phyloP scores from a whole-genome alignment of 2,797 vertebrate species.

The Microhierax caerulescens region DNA sequence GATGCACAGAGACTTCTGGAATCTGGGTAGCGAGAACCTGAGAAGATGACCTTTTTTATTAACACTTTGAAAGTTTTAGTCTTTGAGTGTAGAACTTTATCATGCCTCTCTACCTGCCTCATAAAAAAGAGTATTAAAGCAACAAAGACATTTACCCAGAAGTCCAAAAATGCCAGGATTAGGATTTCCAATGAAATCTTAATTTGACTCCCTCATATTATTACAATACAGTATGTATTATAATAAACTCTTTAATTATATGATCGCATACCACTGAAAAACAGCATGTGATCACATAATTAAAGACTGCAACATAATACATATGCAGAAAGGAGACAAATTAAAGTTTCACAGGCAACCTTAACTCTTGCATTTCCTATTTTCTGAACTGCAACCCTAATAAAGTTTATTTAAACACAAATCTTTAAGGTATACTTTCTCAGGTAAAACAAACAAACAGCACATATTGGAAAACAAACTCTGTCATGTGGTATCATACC shows the following conservation, averaged over 20 bases:
- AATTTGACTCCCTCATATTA: conserved; percentile 34
- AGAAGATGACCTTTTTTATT: not conserved
- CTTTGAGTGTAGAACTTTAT: not conserved
- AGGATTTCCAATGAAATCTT: conserved; percentile 28
- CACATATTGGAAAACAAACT: not conserved
- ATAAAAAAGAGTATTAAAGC: not conserved
- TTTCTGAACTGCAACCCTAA: not conserved
- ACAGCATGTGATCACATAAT: conserved; percentile 66
- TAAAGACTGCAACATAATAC: conserved; percentile 58
- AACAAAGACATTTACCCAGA: not conserved
- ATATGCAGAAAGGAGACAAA: conserved; percentile 59
- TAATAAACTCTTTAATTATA: conserved; percentile 61
- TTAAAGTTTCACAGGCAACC: conserved; percentile 38
- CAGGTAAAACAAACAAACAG: not conserved
- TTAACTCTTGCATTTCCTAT: conserved; percentile 59
- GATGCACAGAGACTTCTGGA: not conserved
- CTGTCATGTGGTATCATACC: not conserved
- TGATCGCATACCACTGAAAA: conserved; percentile 57
- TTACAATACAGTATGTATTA: conserved; percentile 45
- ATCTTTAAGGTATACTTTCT: not conserved
- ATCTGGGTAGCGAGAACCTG: not conserved
- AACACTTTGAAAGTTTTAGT: not conserved
- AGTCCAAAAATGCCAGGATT: not conserved
- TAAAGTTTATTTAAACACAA: not conserved
- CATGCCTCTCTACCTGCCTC: not conserved